These are phyloP conservation scores for Drosophila anceps DNA, from an alignment of 2,888 invertebrate genomes.

Conservation along the genomic window DNA sequence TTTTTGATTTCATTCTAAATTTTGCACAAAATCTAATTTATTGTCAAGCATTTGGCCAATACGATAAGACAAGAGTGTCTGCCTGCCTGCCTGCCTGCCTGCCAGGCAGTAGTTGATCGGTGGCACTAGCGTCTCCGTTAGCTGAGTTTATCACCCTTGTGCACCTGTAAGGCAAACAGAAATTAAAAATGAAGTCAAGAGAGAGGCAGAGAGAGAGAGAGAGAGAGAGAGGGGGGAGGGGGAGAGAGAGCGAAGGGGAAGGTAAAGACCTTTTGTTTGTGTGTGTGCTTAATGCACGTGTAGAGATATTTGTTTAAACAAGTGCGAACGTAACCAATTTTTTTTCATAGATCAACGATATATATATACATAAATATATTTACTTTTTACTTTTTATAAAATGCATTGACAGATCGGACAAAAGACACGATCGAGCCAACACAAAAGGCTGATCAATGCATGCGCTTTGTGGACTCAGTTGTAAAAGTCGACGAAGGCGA, in stretches of 20 bases:
- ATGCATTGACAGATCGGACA: conserved; percentile 68
- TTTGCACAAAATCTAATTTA: conserved; percentile 77
- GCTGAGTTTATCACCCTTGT: conserved; percentile 54
- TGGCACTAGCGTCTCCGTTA: conserved; percentile 32
- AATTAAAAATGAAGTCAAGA: conserved; percentile 16
- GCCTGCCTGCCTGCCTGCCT: neutral
- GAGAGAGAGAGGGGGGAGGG: neutral
- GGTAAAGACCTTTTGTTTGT: neutral
- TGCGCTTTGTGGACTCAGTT: conserved; percentile 70
- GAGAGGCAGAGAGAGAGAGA: neutral
- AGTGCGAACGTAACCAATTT: conserved; percentile 75
- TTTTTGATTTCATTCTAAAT: conserved; percentile 36
- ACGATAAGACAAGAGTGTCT: conserved; percentile 64
- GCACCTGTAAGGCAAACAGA: conserved; percentile 63
- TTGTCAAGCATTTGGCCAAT: conserved; percentile 69
- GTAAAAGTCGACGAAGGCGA: conserved; percentile 41
- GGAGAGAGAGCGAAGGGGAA: neutral
- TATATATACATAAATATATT: conserved; percentile 7
- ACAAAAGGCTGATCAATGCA: conserved; percentile 72
- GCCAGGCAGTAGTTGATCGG: neutral
- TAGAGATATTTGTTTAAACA: conserved; percentile 62
- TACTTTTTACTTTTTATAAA: conserved; percentile 53
- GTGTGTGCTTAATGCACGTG: conserved; percentile 9
- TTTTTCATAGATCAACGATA: conserved; percentile 37
- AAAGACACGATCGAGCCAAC: conserved; percentile 58